A percentile compares a stretch with the other conserved stretches of the same genome.
Conservation (phyloP, 2,113 vertebrate genomes). For the Puma concolor region DNA sequence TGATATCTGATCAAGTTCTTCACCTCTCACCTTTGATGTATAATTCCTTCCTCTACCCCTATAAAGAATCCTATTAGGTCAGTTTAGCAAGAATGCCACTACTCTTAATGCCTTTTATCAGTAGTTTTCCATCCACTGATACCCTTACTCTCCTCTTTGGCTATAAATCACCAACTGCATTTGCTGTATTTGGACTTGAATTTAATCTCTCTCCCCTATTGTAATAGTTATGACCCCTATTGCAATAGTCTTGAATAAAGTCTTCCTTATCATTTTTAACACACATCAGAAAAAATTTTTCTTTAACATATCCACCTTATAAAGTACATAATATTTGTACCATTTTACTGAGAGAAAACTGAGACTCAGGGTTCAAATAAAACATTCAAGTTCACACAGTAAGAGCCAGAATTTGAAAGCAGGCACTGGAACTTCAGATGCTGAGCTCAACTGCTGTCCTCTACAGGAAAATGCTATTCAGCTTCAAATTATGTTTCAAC, state of each 20-base stretch:
- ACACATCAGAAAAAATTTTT: background rate
- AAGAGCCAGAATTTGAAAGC: constrained; percentile 13
- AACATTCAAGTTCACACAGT: background rate
- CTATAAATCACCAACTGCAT: background rate
- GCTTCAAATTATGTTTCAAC: constrained; percentile 51
- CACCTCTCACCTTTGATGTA: background rate
- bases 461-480: background rate
- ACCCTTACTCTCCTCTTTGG: background rate
- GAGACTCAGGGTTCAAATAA: constrained; percentile 23
- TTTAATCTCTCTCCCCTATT: background rate
- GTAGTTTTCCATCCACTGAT: background rate
- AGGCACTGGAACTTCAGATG: background rate
- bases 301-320: background rate
- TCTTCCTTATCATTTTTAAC: background rate
- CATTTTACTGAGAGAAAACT: constrained; percentile 52
- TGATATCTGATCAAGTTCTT: constrained; percentile 7
- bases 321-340: background rate
- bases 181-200: background rate
- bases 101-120: background rate
- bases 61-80: background rate
- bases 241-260: background rate
- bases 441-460: background rate
- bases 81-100: background rate
- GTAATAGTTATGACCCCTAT: background rate
- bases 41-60: constrained; percentile 6